These are phyloP conservation scores for Dendronephthya gigantea DNA, from an alignment of 64 coral and sea anemone genomes.

Conservation along the genomic window DNA sequence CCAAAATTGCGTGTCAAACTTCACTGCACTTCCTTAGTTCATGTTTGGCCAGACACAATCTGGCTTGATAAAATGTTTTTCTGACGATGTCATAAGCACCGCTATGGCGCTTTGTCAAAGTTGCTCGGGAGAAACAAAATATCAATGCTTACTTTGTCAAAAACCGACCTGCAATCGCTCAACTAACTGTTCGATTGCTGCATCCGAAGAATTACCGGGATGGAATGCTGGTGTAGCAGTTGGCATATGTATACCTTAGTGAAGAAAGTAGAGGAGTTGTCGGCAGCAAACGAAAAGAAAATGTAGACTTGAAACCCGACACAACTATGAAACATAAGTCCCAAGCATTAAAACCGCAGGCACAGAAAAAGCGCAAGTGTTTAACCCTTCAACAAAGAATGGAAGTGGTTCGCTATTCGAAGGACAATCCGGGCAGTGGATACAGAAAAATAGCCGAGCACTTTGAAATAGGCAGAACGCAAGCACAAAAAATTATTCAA, in stretches of 20 bases:
- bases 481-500: constrained; percentile 42
- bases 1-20: not conserved
- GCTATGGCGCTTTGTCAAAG: not conserved
- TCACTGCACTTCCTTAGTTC: not conserved
- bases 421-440: constrained; percentile 31
- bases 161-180: not conserved
- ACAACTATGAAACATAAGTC: constrained; percentile 6
- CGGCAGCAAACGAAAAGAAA: constrained; percentile 32
- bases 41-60: not conserved
- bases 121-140: not conserved
- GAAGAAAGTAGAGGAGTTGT: constrained; percentile 29
- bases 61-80: not conserved
- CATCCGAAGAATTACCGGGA: constrained; percentile 23
- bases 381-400: constrained; percentile 38
- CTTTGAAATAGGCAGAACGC: constrained; percentile 30
- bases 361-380: constrained; percentile 35
- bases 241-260: constrained; percentile 21
- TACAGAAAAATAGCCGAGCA: constrained; percentile 34
- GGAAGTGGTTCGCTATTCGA: constrained; percentile 27
- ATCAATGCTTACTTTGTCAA: not conserved
- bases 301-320: constrained; percentile 19
- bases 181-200: not conserved
- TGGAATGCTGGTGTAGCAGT: constrained; percentile 10
- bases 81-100: not conserved
- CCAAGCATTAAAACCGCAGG: not conserved